Percentiles rank a stretch among this genome's conserved stretches.
Conservation (phyloP, 2,797 vertebrate genomes). For the Hipposideros larvatus region DNA sequence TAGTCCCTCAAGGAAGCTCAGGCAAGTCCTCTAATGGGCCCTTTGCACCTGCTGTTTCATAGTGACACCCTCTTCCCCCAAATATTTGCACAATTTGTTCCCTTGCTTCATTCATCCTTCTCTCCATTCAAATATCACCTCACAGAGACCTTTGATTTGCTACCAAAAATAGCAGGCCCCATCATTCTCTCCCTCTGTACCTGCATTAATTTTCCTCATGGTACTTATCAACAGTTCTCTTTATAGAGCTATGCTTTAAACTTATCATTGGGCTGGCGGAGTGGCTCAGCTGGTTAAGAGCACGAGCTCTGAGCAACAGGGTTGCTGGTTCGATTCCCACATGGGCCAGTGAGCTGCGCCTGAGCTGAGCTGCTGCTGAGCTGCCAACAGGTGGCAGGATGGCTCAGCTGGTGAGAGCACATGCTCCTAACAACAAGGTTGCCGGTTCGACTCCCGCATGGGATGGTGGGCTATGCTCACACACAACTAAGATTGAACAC, state of each 20-base stretch:
- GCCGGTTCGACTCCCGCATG: no score
- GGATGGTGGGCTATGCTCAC: no score
- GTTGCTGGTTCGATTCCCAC: no score
- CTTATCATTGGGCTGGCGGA: neutral
- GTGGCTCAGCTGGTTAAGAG: no score
- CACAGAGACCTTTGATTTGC: neutral
- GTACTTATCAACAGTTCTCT: neutral
- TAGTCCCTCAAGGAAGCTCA: neutral
- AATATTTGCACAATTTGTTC: neutral
- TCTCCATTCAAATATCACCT: conserved; percentile 8
- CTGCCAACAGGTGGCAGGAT: no score
- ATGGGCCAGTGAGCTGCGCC: no score
- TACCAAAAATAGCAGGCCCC: neutral
- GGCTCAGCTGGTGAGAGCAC: no score
- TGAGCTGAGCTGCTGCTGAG: no score
- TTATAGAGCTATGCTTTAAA: neutral
- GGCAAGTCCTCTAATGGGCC: neutral
- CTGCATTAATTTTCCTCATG: neutral
- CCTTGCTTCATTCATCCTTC: neutral
- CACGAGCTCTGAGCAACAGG: no score
- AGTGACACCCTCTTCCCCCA: neutral
- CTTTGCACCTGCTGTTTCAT: conserved; percentile 10
- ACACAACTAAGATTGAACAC: no score
- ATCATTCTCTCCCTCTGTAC: neutral
- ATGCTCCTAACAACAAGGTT: no score